Evolutionary conservation across 2,888 invertebrate genomes (phyloP), one percentile per base, ranked within the genome.

Genomic region (Eudasyphora cyanicolor): DNA sequence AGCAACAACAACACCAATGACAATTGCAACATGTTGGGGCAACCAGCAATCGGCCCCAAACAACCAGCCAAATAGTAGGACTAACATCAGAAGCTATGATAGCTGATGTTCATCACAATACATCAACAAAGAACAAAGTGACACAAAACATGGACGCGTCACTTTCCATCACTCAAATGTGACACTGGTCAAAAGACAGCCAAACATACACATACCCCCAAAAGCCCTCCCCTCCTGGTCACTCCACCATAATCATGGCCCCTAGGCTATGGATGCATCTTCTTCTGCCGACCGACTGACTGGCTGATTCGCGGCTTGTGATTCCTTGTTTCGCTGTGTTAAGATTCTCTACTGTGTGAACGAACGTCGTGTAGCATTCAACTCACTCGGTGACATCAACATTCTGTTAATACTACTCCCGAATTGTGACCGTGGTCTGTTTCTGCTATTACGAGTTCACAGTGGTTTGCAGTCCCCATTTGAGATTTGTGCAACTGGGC

Each of bases 81-180:
- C 71, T 82, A 67, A 42, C 67, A 67, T 67, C 38, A 67, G 67
- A 42, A 67, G 67, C 67, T 67, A 67, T 67, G 67, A 67, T 67
- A 42, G 67, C 67, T 81, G 82, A 84, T 89, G 90, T 90, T 90
- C 90, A 90, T 90, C 90, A 90, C 90, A 90, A 90, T 90, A 90
- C 88, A 89, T 90, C 90, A 90, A 89, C 87, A 82, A 85, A 87
- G 87, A 84, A 87, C 86, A 87, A 89, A 90, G 89, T 90, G 90
- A 90, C 90, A 90, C 90, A 90, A 90, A 90, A 90, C 91, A 90
- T 90, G 90, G 89, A 89, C 90, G 90, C 89, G 90, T 90, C 90
- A 90, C 89, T 90, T 90, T 90, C 89, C 90, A 90, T 90, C 90
- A 90, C 90, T 89, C 91, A 89, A 89, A 89, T 88, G 89, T 89